Evolutionary conservation across 1,140 invertebrate species (phyloP), one percentile per base, ranked within the genome.

Genomic region (Drosophila grimshawi): DNA sequence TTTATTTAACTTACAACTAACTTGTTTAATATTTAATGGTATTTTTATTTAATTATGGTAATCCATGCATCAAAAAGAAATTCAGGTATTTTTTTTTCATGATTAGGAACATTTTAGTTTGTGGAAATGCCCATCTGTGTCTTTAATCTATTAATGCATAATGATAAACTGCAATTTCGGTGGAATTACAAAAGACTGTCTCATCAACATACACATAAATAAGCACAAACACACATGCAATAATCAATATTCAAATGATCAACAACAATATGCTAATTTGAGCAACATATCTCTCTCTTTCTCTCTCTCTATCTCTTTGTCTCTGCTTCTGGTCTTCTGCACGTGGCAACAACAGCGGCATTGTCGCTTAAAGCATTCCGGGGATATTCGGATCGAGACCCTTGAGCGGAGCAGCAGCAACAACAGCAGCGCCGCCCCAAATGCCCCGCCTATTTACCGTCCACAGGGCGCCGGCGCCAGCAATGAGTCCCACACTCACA

Each of bases 331-430:
- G 32, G 19, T 57, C 56, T 53, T 73, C 43, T 27, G 19, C 19
- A 19, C 19, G 19, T 19, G 19, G 19, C 56, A 51, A 11, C 52
- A 32, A 77, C 94, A 96, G 95, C 94, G 95, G 82, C 95, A 96
- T 77, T 96, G 95, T 92, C 94, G 95, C 75, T 93, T 96, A 92
- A 96, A 95, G 90, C 95, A 96, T 92, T 94, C 94, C 91, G 95
- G 95, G 67, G 94, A 95, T 79, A 95, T 96, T 76, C 94, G 94
- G 91, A 95, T 96, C 52, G 94, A 94, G 77, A 91, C 92, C 78
- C 93, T 93, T 90, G 93, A 92, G 94, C 78, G 93, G 93, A 71
- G 66, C 51, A 45, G 41, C 53, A 69, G 45, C 51, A 68, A 37
- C 65, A 74, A 93, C 93, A 68, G 65, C 52, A 68, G 49, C 64